Evolutionary conservation across 1,140 invertebrate genomes (phyloP), one percentile per base, ranked within the genome.

Genomic region (Drosophila novamexicana): DNA sequence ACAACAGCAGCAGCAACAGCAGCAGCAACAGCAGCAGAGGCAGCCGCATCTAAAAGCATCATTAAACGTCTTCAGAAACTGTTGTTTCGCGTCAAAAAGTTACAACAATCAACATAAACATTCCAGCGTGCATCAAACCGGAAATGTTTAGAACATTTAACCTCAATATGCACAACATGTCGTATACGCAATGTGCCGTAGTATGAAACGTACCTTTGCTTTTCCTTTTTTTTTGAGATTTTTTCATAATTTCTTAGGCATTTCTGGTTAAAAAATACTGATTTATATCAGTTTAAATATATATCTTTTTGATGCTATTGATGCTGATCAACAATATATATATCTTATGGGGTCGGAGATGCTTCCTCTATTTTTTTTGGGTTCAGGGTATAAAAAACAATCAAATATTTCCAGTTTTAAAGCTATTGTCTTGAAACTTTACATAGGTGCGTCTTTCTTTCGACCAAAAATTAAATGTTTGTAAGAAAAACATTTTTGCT

Each of bases 121-220:
- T 89, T 83, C 84, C 88, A 80, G 84, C 80, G 73, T 88, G 79
- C 84, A 79, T 65, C 54, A 68, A 70, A 54, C 63, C 73, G 73
- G 73, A 83, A 88, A 88, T 77, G 79, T 75, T 79, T 86, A 79
- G 69, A 68, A 89, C 66, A 77, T 83, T 77, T 75, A 88, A 79
- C 80, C 79, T 57, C 73, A 79, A 72, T 75, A 44, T 66, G 75
- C 49, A 52, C 62, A 52, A 54, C 76, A 74, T 56, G 64, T 53
- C 64, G 64, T 68, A 73, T 73, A 73, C 70, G 54, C 34, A 68
- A 73, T 73, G 36, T 61, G 70, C n/a, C 18, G 7, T 6, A 58
- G 45, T 59, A 58, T 58, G 39, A 42, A 56, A 57, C 32, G 14
- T 29, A 5, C 4, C 22, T 29, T 0, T 29, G 4, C 22, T 29